Evolutionary conservation across 2,113 vertebrate genomes (phyloP).

Genomic region (Pitta sordida): DNA sequence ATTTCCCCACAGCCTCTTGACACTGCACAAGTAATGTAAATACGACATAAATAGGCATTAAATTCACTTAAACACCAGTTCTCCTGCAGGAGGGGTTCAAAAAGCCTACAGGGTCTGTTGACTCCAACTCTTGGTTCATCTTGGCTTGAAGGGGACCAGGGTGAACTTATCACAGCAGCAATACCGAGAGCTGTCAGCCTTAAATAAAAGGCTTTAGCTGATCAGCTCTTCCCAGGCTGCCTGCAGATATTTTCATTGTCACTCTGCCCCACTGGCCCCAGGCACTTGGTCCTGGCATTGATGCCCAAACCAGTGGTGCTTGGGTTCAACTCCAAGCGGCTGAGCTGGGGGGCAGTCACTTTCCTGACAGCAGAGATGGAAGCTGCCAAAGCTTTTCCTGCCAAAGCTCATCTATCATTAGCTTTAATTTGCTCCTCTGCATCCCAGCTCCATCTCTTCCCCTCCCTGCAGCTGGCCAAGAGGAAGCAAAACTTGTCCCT

Average conservation of each 20-base stretch:
- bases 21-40: neutral
- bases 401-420: neutral
- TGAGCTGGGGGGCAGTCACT: neutral
- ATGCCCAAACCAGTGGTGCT: neutral
- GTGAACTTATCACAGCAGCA: neutral
- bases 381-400: neutral
- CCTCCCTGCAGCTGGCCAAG: neutral
- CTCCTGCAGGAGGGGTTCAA: neutral
- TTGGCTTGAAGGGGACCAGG: neutral
- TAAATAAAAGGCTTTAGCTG: neutral
- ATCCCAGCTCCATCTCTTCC: neutral
- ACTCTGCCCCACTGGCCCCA: rapidly evolving
- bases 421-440: neutral
- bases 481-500: neutral
- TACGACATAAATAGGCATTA: neutral
- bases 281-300: rapidly evolving
- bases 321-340: neutral
- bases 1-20: neutral
- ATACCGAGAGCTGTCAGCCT: neutral
- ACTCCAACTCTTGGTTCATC: neutral
- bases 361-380: neutral
- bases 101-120: neutral
- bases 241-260: neutral
- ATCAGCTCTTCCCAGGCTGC: neutral
- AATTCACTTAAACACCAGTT: neutral